phyloP scores from a whole-genome alignment of 2,113 vertebrate species.

The Melospiza georgiana region DNA sequence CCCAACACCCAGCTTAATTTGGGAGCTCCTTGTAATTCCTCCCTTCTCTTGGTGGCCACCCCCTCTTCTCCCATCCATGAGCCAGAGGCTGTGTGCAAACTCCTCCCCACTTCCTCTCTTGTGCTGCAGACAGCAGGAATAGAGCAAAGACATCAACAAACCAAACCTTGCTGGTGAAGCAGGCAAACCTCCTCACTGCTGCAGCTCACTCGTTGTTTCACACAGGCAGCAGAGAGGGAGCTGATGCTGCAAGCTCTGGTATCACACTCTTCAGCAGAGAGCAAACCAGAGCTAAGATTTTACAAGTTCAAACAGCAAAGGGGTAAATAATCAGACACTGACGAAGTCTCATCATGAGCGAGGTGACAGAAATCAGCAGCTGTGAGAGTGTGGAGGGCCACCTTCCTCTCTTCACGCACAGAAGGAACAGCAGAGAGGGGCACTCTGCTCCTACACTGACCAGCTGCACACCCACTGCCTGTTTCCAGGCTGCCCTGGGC shows the following conservation, averaged over 20 bases:
- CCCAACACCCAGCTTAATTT: background rate
- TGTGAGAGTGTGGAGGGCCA: accelerated
- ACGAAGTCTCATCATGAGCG: background rate
- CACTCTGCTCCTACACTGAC: accelerated
- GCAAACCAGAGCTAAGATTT: background rate
- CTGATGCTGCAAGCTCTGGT: background rate
- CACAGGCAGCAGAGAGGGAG: background rate
- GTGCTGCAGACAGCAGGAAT: background rate
- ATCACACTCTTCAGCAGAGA: background rate
- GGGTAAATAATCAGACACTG: background rate
- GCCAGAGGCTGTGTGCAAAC: background rate
- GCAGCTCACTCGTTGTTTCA: background rate
- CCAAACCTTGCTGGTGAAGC: background rate
- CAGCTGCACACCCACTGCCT: accelerated
- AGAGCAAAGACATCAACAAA: background rate
- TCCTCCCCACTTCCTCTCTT: background rate
- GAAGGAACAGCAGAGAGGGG: background rate
- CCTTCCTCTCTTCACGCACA: background rate
- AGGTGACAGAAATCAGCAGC: background rate
- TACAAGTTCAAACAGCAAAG: background rate
- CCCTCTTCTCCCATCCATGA: background rate
- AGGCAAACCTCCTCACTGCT: background rate
- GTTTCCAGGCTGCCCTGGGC: background rate
- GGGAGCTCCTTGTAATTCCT: background rate
- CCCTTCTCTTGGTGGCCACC: background rate